phyloP scores from a whole-genome alignment of 2,113 vertebrate species.

The Sinocyclocheilus grahami region DNA sequence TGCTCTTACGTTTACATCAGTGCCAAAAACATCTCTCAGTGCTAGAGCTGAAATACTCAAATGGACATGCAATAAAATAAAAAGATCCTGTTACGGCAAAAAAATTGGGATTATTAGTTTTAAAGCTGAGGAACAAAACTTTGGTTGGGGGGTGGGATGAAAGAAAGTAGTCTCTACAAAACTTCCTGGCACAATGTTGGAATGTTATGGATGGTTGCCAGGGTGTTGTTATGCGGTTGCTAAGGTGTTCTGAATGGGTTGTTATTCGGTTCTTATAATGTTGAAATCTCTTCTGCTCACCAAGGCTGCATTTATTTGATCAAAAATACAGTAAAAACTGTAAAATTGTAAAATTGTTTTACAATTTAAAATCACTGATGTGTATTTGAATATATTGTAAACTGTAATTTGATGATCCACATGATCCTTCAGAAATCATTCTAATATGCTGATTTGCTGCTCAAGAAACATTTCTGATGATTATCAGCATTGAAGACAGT shows the following conservation, averaged over 20 bases:
- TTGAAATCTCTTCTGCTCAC: neutral
- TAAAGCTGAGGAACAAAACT: conserved; percentile 5
- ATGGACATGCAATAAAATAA: conserved; percentile 4
- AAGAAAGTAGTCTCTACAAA: conserved; percentile 28
- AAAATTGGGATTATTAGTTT: neutral
- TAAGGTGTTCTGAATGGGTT: neutral
- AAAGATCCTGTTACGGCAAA: conserved; percentile 3
- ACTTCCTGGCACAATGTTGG: neutral
- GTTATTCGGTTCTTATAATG: neutral
- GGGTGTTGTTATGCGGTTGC: neutral
- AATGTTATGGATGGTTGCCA: neutral
- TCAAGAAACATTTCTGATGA: neutral
- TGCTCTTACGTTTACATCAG: conserved; percentile 35
- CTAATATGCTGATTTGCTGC: neutral
- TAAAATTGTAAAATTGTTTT: neutral
- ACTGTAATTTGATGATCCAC: neutral
- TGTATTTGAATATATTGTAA: neutral
- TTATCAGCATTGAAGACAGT: too few species aligned
- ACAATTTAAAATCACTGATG: neutral
- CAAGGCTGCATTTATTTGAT: neutral
- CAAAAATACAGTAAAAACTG: neutral
- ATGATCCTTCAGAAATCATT: neutral
- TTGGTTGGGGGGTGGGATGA: neutral
- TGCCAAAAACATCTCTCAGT: conserved; percentile 37
- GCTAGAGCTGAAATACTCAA: conserved; percentile 3